phyloP scores from a whole-genome alignment of 2,113 vertebrate species.

The Damaliscus lunatus region DNA sequence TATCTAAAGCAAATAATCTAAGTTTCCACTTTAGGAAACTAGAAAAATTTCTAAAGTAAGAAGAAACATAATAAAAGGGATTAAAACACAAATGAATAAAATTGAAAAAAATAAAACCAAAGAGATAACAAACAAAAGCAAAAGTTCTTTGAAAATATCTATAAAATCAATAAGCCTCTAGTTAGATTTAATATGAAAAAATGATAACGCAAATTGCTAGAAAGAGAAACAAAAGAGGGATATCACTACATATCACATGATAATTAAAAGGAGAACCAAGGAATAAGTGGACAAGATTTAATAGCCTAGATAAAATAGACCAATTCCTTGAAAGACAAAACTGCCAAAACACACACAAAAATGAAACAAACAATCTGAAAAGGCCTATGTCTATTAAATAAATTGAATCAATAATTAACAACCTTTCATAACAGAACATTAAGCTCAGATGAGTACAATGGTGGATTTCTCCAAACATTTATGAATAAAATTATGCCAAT shows the following conservation, averaged over 20 bases:
- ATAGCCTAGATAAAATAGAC: background rate
- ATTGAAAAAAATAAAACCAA: background rate
- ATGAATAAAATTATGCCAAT: background rate
- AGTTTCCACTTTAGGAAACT: background rate
- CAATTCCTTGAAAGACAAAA: background rate
- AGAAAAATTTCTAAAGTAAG: background rate
- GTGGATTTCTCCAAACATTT: background rate
- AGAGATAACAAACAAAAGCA: background rate
- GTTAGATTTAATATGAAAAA: background rate
- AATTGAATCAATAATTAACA: background rate
- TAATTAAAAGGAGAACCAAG: background rate
- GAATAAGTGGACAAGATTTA: background rate
- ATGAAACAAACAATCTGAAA: background rate
- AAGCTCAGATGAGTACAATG: background rate
- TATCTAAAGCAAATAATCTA: background rate
- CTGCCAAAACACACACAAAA: background rate
- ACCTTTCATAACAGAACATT: background rate
- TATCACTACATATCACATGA: background rate
- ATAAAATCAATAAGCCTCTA: background rate
- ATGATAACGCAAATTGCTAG: background rate
- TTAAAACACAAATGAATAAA: background rate
- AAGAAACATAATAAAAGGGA: background rate
- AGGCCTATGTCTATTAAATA: background rate
- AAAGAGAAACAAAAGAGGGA: background rate
- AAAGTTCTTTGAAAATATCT: background rate